phyloP scores from a whole-genome alignment of 2,113 vertebrate species.

The Halichoeres trimaculatus region DNA sequence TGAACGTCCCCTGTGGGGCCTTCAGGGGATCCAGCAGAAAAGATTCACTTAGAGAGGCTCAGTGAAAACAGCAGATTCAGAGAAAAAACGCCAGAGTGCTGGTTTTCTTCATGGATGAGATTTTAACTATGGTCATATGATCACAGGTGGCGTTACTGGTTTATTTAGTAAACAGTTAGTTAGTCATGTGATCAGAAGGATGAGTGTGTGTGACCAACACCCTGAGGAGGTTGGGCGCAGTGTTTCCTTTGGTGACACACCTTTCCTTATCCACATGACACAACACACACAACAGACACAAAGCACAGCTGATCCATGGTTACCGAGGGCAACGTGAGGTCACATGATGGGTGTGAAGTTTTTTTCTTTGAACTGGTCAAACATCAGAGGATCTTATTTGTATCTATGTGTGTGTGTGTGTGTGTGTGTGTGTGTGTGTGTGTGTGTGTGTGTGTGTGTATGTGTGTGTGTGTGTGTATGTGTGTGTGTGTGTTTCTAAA shows the following conservation, averaged over 20 bases:
- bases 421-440: no score
- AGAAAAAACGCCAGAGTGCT: neutral
- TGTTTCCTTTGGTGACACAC: slow-evolving; percentile 8
- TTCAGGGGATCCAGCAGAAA: neutral
- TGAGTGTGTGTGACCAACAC: slow-evolving; percentile 28
- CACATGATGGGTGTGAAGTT: no score
- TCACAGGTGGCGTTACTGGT: no score
- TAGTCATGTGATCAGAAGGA: neutral
- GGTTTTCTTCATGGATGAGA: neutral
- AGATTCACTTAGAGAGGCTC: neutral
- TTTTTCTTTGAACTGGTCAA: no score
- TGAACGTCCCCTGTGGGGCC: neutral
- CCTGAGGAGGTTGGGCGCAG: slow-evolving; percentile 9
- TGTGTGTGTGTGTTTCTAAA: no score
- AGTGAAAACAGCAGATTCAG: neutral
- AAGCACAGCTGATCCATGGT: neutral
- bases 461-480: no score
- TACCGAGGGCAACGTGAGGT: no score
- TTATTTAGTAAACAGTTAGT: neutral
- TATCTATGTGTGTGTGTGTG: no score
- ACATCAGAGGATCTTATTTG: no score
- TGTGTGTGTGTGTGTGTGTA: no score
- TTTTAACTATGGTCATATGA: neutral
- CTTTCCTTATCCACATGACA: slow-evolving; percentile 25
- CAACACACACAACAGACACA: neutral